These are phyloP conservation scores for Eretmodus cyanostictus DNA, from an alignment of 2,113 vertebrate genomes.

Conservation along the genomic window DNA sequence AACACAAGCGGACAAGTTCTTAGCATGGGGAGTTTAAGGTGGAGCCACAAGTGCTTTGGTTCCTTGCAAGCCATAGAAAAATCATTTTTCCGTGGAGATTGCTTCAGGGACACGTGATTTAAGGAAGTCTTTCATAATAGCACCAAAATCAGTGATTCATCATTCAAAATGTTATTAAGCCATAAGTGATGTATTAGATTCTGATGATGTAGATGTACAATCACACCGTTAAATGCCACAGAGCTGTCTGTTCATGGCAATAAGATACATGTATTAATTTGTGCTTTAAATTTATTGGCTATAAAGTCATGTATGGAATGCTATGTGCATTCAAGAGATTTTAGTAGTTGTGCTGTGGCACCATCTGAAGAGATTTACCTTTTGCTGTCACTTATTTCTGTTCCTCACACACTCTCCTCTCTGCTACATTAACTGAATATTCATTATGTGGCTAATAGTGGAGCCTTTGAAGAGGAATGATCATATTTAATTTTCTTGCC, in stretches of 20 bases:
- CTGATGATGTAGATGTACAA: conserved; percentile 55
- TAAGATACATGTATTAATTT: conserved; percentile 47
- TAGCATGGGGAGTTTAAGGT: conserved; percentile 34
- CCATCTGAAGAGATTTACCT: conserved; percentile 13
- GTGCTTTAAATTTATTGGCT: conserved; percentile 27
- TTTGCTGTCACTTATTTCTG: conserved; percentile 34
- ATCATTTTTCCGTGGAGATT: conserved; percentile 46
- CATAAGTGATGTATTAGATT: conserved; percentile 58
- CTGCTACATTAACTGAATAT: conserved; percentile 64
- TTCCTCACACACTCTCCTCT: conserved; percentile 12
- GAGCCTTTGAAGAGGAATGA: conserved; percentile 63
- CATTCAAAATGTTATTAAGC: conserved; percentile 55
- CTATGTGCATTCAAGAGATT: background rate
- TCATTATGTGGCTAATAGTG: conserved; percentile 65
- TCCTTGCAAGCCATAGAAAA: conserved; percentile 22
- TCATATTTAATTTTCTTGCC: conserved; percentile 61
- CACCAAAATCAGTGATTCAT: conserved; percentile 56
- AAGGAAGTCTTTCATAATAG: conserved; percentile 63
- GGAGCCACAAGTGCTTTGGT: conserved; percentile 26
- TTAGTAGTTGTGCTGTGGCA: background rate
- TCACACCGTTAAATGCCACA: conserved; percentile 54
- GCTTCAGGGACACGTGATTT: conserved; percentile 35
- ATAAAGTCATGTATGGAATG: conserved; percentile 7
- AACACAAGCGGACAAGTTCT: conserved; percentile 39
- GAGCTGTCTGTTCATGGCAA: conserved; percentile 28